Evolutionary conservation across 2,888 invertebrate species (phyloP).

Genomic region (Dione juno): DNA sequence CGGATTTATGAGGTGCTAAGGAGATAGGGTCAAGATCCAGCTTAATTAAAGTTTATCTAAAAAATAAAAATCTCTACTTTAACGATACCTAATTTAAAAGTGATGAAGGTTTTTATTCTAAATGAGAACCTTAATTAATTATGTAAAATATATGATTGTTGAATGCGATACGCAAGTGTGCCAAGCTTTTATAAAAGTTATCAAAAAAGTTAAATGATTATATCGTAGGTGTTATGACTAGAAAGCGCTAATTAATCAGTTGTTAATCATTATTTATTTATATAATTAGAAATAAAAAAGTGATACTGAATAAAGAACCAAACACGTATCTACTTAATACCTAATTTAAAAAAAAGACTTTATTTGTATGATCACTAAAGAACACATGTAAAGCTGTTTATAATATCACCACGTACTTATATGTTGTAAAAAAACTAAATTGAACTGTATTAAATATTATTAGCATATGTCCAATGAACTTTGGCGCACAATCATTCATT

Average conservation of each 20-base stretch:
- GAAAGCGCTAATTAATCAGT: too few relatives aligned
- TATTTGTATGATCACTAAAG: neutral
- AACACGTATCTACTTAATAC: too few relatives aligned
- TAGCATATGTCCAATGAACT: conserved; percentile 21
- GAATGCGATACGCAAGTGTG: neutral
- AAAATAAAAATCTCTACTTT: conserved; percentile 14
- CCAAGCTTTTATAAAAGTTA: neutral
- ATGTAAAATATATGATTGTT: conserved; percentile 8
- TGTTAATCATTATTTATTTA: too few relatives aligned
- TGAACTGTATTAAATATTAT: conserved; percentile 18
- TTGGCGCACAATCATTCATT: conserved; percentile 25
- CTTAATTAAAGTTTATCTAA: conserved; percentile 22
- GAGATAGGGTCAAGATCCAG: conserved; percentile 26
- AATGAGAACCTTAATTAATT: conserved; percentile 10
- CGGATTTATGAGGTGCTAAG: conserved; percentile 38
- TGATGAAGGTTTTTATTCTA: neutral
- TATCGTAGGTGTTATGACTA: too few relatives aligned
- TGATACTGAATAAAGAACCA: too few relatives aligned
- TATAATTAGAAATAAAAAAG: too few relatives aligned
- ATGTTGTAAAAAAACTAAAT: neutral
- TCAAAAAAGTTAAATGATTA: too few relatives aligned
- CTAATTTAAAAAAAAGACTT: too few relatives aligned
- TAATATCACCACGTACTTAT: conserved; percentile 1
- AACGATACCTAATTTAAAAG: neutral
- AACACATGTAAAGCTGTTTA: neutral